These are phyloP conservation scores for Hipposideros larvatus DNA, from an alignment of 2,797 vertebrate genomes.

Conservation along the genomic window DNA sequence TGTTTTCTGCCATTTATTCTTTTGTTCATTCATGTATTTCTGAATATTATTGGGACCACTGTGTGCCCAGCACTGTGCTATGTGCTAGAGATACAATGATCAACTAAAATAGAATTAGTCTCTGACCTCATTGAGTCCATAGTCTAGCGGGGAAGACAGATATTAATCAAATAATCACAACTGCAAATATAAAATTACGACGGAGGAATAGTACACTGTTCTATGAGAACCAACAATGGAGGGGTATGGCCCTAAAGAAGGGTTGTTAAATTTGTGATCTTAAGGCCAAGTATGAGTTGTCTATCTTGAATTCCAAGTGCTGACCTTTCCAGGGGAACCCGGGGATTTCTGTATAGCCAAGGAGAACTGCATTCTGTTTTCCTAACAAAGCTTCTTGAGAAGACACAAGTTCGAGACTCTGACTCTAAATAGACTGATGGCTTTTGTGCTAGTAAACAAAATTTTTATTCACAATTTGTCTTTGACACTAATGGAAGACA, in stretches of 20 bases:
- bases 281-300: background rate
- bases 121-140: background rate
- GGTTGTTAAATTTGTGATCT: background rate
- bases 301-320: background rate
- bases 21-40: background rate
- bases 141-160: background rate
- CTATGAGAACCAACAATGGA: background rate
- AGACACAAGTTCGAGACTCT: background rate
- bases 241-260: background rate
- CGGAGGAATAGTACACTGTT: background rate
- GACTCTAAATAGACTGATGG: background rate
- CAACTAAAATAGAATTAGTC: background rate
- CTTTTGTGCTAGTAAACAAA: background rate
- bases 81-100: background rate
- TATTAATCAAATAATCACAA: slow-evolving; percentile 2
- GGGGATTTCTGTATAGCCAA: background rate
- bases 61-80: background rate
- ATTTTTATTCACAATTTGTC: background rate
- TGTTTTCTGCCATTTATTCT: background rate
- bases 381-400: background rate
- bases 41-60: background rate
- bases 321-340: too few relatives aligned
- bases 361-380: background rate
- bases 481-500: background rate
- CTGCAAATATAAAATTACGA: background rate